phyloP scores from a whole-genome alignment of 2,113 vertebrate species.

The Tricholaema leucomelas region DNA sequence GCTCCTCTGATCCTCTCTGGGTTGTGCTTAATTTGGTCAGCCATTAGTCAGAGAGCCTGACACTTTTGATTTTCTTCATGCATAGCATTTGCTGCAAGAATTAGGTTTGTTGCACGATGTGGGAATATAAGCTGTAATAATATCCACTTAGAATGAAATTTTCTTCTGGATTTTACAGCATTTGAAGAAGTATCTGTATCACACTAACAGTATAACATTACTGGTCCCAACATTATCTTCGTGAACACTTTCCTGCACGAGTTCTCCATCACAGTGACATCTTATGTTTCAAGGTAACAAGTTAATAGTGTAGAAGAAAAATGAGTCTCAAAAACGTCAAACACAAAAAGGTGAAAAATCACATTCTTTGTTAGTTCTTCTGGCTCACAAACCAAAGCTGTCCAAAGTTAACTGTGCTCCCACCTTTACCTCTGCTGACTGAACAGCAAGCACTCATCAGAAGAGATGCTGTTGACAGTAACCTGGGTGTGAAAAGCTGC shows the following conservation, averaged over 20 bases:
- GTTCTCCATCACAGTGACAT: not conserved
- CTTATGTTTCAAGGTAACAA: not conserved
- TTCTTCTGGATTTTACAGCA: not conserved
- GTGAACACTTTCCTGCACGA: not conserved
- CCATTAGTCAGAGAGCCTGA: not conserved
- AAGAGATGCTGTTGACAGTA: not conserved
- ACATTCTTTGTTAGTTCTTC: not conserved
- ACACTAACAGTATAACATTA: not conserved
- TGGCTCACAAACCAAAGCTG: not conserved
- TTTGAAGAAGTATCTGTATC: not conserved
- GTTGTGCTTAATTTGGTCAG: not conserved
- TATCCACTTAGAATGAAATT: not conserved
- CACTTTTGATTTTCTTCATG: not conserved
- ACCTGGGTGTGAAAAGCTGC: not conserved
- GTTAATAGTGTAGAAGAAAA: not conserved
- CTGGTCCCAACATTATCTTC: not conserved
- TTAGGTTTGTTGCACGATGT: not conserved
- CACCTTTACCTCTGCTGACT: not conserved
- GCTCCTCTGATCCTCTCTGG: not conserved
- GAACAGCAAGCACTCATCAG: not conserved
- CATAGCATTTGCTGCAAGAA: not conserved
- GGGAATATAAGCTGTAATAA: not conserved
- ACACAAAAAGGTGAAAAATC: not conserved
- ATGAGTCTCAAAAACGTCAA: not conserved
- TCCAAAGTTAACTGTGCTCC: not conserved